Evolutionary conservation across 1,140 invertebrate species (phyloP).

Genomic region (Leptinotarsa lineolata): DNA sequence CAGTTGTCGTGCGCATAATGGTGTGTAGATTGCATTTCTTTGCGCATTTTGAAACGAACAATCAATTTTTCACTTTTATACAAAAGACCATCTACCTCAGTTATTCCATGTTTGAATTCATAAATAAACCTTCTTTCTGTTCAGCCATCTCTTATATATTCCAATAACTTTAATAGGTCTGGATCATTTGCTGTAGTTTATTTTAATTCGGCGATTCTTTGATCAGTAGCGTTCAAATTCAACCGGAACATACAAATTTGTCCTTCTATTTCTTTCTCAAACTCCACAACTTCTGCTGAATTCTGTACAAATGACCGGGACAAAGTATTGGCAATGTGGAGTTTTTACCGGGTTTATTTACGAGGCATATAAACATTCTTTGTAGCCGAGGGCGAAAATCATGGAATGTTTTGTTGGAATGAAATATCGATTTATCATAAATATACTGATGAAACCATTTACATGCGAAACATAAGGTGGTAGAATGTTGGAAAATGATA

Average conservation of each 20-base stretch:
- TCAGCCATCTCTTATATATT: background rate
- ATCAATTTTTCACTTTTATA: background rate
- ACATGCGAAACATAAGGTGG: background rate
- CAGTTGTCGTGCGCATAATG: background rate
- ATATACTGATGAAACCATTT: background rate
- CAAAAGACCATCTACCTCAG: background rate
- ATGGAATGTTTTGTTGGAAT: background rate
- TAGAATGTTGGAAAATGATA: no score
- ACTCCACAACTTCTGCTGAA: background rate
- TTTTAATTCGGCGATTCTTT: background rate
- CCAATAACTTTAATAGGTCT: background rate
- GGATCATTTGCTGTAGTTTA: background rate
- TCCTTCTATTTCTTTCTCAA: background rate
- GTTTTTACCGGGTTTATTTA: background rate
- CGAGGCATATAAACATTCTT: background rate
- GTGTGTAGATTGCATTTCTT: background rate
- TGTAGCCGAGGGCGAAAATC: background rate
- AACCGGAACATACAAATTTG: background rate
- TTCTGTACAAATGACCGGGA: background rate
- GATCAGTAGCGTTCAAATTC: background rate
- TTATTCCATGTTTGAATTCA: background rate
- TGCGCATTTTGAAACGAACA: background rate
- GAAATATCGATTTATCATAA: background rate
- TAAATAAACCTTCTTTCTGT: background rate
- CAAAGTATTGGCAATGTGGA: background rate